Evolutionary conservation across 1,140 invertebrate genomes (phyloP), one percentile per base, ranked within the genome.

Genomic region (Caenorhabditis brenneri): DNA sequence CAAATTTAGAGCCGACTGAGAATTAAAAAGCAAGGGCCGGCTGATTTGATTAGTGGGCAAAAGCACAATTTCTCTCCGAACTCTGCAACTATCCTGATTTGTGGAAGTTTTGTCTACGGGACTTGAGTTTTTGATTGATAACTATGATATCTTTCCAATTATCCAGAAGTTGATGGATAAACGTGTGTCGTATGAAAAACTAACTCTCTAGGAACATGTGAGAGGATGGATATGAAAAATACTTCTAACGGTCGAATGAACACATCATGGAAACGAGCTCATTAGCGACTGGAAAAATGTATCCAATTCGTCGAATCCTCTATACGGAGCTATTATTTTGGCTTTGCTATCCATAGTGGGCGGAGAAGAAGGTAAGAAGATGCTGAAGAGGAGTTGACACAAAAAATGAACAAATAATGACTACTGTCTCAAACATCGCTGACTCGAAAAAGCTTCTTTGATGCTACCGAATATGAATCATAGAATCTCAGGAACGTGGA

Each of bases 251-350:
- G 65, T 74, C 36, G 65, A 42, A 24, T 74, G 65, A 74, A 15
- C 65, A 42, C 7, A 46, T 46, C n/a, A n/a, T 33, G 65, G n/a
- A 31, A 36, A 36, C 19, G 22, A 74, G 65, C 65, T 74, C 65
- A 74, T 74, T 74, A 74, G 65, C 36, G 16, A 65, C 58, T n/a
- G 58, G 58, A 36, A 65, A 65, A 65, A 74, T n/a, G 65, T 74
- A 74, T 74, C 65, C 7, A n/a, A 42, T 74, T 74, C 65, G 36
- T 42, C 65, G 65, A 74, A 74, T 74, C 36, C 12, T 74, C 36
- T 24, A 65, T 19, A 24, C 31, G 9, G 33, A 19, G 22, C 2
- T 19, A 12, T 29, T 42, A 74, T 74, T 58, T 27, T 6, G 53
- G 65, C 24, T 9, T 65, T 65, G 60, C 16, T 36, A 46, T 46